Percentiles rank a stretch among this genome's conserved stretches.
Evolutionary conservation across 1,140 invertebrate genomes (phyloP).

Genomic region (Sycophaga agraensis): DNA sequence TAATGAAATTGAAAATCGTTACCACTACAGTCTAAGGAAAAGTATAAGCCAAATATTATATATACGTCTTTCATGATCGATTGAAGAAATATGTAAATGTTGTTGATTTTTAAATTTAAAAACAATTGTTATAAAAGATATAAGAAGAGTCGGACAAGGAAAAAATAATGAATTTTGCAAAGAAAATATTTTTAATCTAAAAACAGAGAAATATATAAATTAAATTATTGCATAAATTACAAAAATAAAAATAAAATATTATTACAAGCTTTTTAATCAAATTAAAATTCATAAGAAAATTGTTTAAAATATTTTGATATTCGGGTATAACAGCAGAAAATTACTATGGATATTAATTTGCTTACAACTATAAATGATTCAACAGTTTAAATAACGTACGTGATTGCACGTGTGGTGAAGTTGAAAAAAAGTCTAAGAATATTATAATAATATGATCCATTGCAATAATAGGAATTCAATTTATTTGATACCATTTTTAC

Average conservation of each 20-base stretch:
- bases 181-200: not conserved
- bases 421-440: too few relatives aligned
- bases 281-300: not conserved
- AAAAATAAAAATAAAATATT: too few relatives aligned
- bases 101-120: constrained; percentile 15
- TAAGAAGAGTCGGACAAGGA: not conserved
- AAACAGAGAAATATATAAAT: not conserved
- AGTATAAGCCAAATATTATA: constrained; percentile 2
- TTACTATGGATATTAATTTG: too few relatives aligned
- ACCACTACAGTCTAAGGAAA: not conserved
- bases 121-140: not conserved
- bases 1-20: too few relatives aligned
- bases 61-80: constrained; percentile 12
- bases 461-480: too few relatives aligned
- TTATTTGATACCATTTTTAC: too few relatives aligned
- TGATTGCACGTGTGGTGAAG: too few relatives aligned
- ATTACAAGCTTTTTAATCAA: not conserved
- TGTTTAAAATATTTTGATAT: too few relatives aligned
- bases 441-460: not conserved
- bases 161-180: not conserved
- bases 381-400: too few relatives aligned
- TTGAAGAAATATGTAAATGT: constrained; percentile 3
- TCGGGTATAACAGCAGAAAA: too few relatives aligned
- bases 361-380: too few relatives aligned
- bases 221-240: too few relatives aligned